Evolutionary conservation across 2,797 vertebrate genomes (phyloP), one percentile per base, ranked within the genome.

Genomic region (Hemitrygon akajei): DNA sequence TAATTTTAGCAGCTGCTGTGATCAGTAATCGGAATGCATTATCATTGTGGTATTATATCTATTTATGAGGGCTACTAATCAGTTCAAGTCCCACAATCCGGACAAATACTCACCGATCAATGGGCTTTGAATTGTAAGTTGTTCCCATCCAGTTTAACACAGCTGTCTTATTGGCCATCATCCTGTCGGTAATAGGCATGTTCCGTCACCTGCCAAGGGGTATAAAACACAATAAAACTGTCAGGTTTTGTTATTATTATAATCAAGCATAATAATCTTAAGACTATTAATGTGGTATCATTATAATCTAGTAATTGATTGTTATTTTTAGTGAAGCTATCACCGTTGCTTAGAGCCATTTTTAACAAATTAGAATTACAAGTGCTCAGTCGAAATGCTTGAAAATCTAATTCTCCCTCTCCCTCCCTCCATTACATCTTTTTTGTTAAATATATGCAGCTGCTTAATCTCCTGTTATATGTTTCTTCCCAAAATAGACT

Each of bases 101-200:
- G 34, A 93, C 3, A 25, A 30, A 40, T 30, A 95, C 95, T 95
- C 94, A 97, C 96, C 95, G 96, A 94, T 95, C 94, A 94, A 77
- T 14, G 63, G 94, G 69, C 82, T 87, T 95, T 95, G 93, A 95
- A 95, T 94, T 94, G 82, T 87, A 94, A 94, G 82, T 94, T 94
- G 95, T 95, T 75, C 95, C 95, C 94, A 94, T 94, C 95, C 95
- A 96, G 96, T 95, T 97, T 95, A 94, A 96, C 63, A 94, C 75
- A 94, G 95, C 94, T 0, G 0, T 95, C 95, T 95, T 92, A 95
- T 94, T 95, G 58, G 95, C 94, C 94, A 96, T 97, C 97, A 97
- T 96, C 93, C 94, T 96, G 96, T 97, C 96, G 97, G 95, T 96
- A 95, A 93, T 7, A 60, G 93, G 94, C 95, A 93, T 95, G 93